Evolutionary conservation across 2,113 vertebrate genomes (phyloP).

Genomic region (Hippocampus guttulatus): DNA sequence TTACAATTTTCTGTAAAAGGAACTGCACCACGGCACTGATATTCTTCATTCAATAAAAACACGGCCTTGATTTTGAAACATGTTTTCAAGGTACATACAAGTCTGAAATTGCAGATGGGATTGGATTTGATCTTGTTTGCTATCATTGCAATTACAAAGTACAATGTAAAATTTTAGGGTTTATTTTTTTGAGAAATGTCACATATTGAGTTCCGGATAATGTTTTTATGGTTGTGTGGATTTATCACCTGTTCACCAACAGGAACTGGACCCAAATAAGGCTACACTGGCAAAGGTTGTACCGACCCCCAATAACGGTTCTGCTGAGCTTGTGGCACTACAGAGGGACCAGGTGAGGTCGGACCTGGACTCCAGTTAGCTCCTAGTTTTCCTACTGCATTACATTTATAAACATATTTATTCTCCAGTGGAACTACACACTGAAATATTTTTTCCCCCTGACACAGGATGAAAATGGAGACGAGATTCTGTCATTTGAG

Average conservation of each 20-base stretch:
- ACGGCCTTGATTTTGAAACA: no score
- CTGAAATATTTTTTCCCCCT: not conserved
- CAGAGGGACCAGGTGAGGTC: conserved; percentile 81
- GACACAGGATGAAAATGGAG: conserved; percentile 78
- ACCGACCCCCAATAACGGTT: conserved; percentile 92
- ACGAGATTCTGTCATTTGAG: conserved; percentile 81
- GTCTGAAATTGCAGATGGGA: no score
- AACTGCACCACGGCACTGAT: no score
- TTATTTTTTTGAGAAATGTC: no score
- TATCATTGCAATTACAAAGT: not conserved
- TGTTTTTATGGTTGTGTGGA: conserved; percentile 18
- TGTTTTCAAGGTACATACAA: no score
- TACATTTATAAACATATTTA: not conserved
- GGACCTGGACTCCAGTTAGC: not conserved
- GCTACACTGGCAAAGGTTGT: conserved; percentile 88
- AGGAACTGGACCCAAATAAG: conserved; percentile 82
- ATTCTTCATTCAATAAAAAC: no score
- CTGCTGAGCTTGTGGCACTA: conserved; percentile 84
- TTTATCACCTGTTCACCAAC: conserved; percentile 36
- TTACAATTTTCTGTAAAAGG: no score
- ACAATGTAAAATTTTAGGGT: not conserved
- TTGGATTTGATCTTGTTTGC: not conserved
- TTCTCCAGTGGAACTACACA: not conserved
- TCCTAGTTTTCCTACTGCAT: not conserved
- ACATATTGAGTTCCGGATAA: not conserved